Evolutionary conservation across 2,797 vertebrate genomes (phyloP), one percentile per base, ranked within the genome.

Genomic region (Fistularia tabacaria): DNA sequence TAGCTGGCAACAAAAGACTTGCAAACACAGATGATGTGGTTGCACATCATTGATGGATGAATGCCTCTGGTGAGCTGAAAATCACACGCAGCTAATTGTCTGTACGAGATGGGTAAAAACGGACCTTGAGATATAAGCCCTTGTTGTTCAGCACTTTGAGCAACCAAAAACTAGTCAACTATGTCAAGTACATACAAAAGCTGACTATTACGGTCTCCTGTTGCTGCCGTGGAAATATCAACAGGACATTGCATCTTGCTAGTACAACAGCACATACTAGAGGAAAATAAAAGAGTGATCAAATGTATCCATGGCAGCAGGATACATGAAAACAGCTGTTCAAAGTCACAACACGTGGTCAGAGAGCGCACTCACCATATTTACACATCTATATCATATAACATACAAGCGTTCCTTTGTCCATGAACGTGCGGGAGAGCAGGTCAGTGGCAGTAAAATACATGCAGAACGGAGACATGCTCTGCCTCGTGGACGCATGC

Each of bases 401-500:
- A 8, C 39, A 8, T 40, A 10, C 39, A 40, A 1, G 39, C 7
- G 7, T 40, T 40, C 7, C 1, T 45, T 25, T 38, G 12, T 10
- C 4, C 37, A 25, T 36, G 38, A 42, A 43, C 25, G 25, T 25
- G 25, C 25, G 5, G 25, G 43, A 53, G 40, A 53, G 36, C 14
- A 13, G 36, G 64, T 64, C 38, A 52, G 8, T 25, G 51, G 43
- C 36, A 50, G 45, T 56, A 53, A 65, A 62, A 60, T 57, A 71
- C 68, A 54, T 66, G 64, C 52, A 58, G 45, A 36, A 48, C 37
- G 58, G 59, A 71, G 55, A 54, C 10, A 62, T 65, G 73, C 69
- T 47, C 66, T 73, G 79, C 80, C 83, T 73, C 73, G 64, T 77
- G 76, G 59, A 71, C 76, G 51, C 66, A 64, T 59, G 56, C 64